Percentiles rank a stretch among this genome's conserved stretches.
These are phyloP conservation scores for Tychaedon coryphoeus DNA, from an alignment of 2,113 vertebrate species.

Conservation along the genomic window DNA sequence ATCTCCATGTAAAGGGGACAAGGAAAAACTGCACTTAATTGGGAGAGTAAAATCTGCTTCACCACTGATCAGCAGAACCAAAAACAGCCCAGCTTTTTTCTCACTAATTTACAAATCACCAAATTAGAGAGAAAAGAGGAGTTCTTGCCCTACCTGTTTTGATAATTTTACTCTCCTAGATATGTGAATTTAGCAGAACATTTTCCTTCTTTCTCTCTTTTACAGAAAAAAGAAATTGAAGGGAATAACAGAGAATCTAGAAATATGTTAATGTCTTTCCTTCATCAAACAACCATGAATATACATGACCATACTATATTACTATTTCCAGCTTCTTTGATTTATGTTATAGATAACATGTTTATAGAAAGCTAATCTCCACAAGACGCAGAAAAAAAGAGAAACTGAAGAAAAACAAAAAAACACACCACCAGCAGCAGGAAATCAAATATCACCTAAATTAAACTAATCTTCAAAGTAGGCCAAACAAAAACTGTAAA, in stretches of 20 bases:
- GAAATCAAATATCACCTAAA: conserved; percentile 10
- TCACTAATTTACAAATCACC: not conserved
- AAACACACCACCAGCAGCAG: not conserved
- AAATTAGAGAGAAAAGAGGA: not conserved
- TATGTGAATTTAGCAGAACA: not conserved
- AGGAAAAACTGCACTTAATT: not conserved
- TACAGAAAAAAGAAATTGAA: not conserved
- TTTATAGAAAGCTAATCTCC: conserved; percentile 36
- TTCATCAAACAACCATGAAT: conserved; percentile 41
- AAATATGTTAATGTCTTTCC: conserved; percentile 32
- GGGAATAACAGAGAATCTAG: not conserved
- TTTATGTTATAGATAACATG: conserved; percentile 23
- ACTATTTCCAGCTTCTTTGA: conserved; percentile 35
- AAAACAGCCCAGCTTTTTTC: rapidly evolving
- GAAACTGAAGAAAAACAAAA: not conserved
- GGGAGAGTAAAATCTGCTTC: not conserved
- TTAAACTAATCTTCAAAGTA: not conserved
- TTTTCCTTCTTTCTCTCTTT: not conserved
- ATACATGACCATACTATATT: conserved; percentile 14
- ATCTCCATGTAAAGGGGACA: not conserved
- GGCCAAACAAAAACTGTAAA: not conserved
- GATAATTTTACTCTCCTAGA: not conserved
- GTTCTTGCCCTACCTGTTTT: not conserved
- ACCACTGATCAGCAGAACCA: not conserved
- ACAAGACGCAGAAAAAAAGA: not conserved